These are phyloP conservation scores for Apodemia hepburni DNA, from an alignment of 2,888 invertebrate genomes.

Conservation along the genomic window DNA sequence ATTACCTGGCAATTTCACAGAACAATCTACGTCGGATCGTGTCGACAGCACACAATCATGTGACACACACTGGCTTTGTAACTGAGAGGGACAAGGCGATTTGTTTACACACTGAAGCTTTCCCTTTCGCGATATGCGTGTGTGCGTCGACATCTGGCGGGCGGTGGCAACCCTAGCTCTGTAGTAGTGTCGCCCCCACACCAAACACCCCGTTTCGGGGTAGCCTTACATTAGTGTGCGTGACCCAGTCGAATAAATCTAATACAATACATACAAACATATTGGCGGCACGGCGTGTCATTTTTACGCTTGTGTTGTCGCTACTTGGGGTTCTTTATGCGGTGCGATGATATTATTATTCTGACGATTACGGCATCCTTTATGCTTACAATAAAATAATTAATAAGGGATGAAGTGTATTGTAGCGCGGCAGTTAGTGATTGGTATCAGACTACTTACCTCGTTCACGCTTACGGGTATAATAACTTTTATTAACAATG, in stretches of 20 bases:
- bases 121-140: conserved; percentile 64
- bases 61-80: conserved; percentile 67
- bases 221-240: conserved; percentile 58
- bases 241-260: conserved; percentile 80
- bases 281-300: conserved; percentile 75
- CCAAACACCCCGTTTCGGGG: conserved; percentile 64
- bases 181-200: conserved; percentile 65
- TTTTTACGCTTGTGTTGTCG: conserved; percentile 79
- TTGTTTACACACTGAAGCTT: conserved; percentile 79
- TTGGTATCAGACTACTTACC: conserved; percentile 68
- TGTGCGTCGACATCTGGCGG: conserved; percentile 75
- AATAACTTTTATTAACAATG: conserved; percentile 54
- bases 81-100: conserved; percentile 70
- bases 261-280: conserved; percentile 77
- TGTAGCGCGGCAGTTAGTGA: conserved; percentile 67
- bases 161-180: conserved; percentile 51
- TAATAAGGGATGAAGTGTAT: conserved; percentile 79
- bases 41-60: conserved; percentile 69
- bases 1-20: conserved; percentile 80
- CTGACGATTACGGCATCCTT: conserved; percentile 78
- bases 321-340: conserved; percentile 77
- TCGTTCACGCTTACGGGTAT: conserved; percentile 55
- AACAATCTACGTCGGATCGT: conserved; percentile 73
- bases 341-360: conserved; percentile 78
- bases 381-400: conserved; percentile 80